These are phyloP conservation scores for Acleris laterana DNA, from an alignment of 2,888 invertebrate genomes.

Conservation along the genomic window DNA sequence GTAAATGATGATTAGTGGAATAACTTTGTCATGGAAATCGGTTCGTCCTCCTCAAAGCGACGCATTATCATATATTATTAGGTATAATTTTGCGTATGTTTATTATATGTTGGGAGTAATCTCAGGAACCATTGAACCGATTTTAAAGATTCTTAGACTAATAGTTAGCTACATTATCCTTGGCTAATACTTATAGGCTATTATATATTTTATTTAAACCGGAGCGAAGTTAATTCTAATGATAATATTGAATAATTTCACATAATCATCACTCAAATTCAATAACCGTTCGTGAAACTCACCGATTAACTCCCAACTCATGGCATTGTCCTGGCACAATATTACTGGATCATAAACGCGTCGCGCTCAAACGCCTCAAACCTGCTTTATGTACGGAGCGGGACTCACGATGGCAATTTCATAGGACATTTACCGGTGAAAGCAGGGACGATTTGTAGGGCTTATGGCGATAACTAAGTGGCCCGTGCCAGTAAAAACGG, in stretches of 20 bases:
- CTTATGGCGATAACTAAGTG: constrained; percentile 65
- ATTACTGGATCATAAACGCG: constrained; percentile 75
- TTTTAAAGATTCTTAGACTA: too few species aligned
- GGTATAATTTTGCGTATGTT: too few species aligned
- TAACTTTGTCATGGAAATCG: too few species aligned
- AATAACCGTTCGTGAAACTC: constrained; percentile 16
- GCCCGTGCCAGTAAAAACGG: constrained; percentile 54
- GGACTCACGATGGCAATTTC: constrained; percentile 80
- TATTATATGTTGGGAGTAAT: too few species aligned
- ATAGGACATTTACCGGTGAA: constrained; percentile 72
- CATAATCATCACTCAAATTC: background rate
- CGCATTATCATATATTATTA: too few species aligned
- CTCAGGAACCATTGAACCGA: too few species aligned
- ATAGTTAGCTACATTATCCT: too few species aligned
- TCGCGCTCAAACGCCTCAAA: constrained; percentile 65
- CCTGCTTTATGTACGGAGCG: constrained; percentile 72
- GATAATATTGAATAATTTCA: background rate
- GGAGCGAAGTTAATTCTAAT: background rate
- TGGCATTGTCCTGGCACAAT: constrained; percentile 62
- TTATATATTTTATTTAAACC: too few species aligned
- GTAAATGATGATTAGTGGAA: too few species aligned
- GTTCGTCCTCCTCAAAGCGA: too few species aligned
- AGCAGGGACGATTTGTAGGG: constrained; percentile 68
- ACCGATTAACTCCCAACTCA: constrained; percentile 18
- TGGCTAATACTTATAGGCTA: too few species aligned